A percentile compares a stretch with the other conserved stretches of the same genome.
Conservation (phyloP, 1,140 invertebrate genomes). For the Orussus abietinus region DNA sequence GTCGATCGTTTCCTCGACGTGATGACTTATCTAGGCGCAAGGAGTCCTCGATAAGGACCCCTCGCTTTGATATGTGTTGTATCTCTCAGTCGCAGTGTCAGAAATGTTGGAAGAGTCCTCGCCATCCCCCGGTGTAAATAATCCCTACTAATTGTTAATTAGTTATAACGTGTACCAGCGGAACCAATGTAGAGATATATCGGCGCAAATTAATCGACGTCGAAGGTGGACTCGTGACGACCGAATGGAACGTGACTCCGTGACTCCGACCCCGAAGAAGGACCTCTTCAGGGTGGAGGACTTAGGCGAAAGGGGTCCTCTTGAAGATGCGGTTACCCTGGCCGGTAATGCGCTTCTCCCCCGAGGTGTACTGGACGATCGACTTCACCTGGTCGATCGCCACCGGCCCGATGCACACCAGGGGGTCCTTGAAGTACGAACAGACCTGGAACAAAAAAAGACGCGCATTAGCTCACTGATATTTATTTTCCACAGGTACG, state of each 20-base stretch:
- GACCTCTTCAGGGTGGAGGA: background rate
- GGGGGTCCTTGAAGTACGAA: conserved; percentile 85
- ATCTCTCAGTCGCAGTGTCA: conserved; percentile 45
- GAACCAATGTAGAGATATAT: no score
- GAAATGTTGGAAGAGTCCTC: conserved; percentile 34
- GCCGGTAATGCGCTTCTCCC: conserved; percentile 72
- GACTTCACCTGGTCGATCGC: conserved; percentile 71
- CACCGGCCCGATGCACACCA: conserved; percentile 83
- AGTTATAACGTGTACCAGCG: no score
- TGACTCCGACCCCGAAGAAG: background rate
- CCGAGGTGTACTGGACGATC: conserved; percentile 70
- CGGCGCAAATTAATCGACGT: background rate
- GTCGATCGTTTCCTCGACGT: no score
- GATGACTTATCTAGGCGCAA: no score
- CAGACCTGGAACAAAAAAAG: conserved; percentile 69
- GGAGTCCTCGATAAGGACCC: no score
- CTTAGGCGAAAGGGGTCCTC: conserved; percentile 40
- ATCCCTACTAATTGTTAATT: no score
- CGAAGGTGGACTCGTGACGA: background rate
- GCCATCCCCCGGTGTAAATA: no score
- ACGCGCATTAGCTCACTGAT: no score
- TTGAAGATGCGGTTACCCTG: conserved; percentile 48
- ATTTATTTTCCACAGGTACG: no score
- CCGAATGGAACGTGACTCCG: background rate
- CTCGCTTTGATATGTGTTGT: conserved; percentile 48